These are phyloP conservation scores for Nyctibius bracteatus DNA, from an alignment of 2,113 vertebrate species.

Conservation along the genomic window DNA sequence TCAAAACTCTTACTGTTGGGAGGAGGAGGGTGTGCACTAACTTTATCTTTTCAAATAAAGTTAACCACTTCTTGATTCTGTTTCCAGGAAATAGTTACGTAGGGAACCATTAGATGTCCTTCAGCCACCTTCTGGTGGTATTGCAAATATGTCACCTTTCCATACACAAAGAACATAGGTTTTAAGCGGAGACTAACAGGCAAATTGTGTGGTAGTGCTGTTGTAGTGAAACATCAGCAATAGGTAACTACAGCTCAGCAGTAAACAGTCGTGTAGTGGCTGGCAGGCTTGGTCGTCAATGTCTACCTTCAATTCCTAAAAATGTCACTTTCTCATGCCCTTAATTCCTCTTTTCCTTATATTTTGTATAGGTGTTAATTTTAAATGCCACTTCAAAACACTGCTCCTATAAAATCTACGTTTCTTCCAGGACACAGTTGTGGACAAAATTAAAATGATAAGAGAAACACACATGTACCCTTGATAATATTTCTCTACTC, in stretches of 20 bases:
- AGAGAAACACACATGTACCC: not conserved
- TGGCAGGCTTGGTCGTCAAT: not conserved
- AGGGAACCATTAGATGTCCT: not conserved
- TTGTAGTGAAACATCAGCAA: not conserved
- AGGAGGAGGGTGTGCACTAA: fast-evolving
- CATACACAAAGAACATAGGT: not conserved
- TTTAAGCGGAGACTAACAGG: not conserved
- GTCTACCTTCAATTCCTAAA: not conserved
- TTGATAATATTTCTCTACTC: not conserved
- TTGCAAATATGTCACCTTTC: not conserved
- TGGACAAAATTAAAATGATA: not conserved
- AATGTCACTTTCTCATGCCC: not conserved
- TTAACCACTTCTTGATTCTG: not conserved
- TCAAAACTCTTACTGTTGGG: not conserved
- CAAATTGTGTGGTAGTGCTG: not conserved
- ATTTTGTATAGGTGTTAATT: not conserved
- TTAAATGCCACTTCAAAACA: not conserved
- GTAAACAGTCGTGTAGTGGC: not conserved
- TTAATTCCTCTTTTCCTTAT: not conserved
- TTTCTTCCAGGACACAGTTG: not conserved
- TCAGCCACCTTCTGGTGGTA: not conserved
- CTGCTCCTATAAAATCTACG: not conserved
- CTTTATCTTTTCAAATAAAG: not conserved
- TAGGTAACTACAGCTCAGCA: not conserved
- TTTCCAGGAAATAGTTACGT: not conserved